These are phyloP conservation scores for Poecilia velifera DNA, from an alignment of 2,797 vertebrate species.

Conservation along the genomic window DNA sequence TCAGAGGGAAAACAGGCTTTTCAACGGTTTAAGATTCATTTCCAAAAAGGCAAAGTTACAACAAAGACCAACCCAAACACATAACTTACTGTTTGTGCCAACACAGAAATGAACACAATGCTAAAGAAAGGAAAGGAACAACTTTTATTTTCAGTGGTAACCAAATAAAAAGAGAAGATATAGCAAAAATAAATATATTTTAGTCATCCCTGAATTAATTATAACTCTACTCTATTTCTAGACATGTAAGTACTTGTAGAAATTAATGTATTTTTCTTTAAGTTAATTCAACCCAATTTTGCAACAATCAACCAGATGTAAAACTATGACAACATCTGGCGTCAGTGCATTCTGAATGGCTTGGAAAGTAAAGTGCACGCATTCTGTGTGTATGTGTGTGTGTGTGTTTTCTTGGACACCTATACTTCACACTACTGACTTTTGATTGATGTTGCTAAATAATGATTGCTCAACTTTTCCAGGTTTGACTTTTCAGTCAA, in stretches of 20 bases:
- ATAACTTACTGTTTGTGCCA: neutral
- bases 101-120: slow-evolving; percentile 1
- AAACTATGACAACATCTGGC: neutral
- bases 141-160: neutral
- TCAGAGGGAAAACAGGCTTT: neutral
- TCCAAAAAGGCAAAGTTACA: neutral
- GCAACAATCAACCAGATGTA: neutral
- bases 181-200: slow-evolving; percentile 4
- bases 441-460: neutral
- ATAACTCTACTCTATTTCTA: neutral
- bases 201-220: neutral
- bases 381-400: neutral
- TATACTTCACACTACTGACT: neutral
- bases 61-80: neutral
- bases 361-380: slow-evolving; percentile 22
- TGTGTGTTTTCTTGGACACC: neutral
- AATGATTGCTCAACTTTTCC: neutral
- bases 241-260: neutral
- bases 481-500: neutral
- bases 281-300: neutral
- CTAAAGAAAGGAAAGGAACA: neutral
- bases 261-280: neutral
- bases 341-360: slow-evolving; percentile 4
- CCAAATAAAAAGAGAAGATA: neutral
- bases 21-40: neutral